Base-by-base conservation (phyloP, 1,140 invertebrate species). In the Diorhabda elongata region DNA sequence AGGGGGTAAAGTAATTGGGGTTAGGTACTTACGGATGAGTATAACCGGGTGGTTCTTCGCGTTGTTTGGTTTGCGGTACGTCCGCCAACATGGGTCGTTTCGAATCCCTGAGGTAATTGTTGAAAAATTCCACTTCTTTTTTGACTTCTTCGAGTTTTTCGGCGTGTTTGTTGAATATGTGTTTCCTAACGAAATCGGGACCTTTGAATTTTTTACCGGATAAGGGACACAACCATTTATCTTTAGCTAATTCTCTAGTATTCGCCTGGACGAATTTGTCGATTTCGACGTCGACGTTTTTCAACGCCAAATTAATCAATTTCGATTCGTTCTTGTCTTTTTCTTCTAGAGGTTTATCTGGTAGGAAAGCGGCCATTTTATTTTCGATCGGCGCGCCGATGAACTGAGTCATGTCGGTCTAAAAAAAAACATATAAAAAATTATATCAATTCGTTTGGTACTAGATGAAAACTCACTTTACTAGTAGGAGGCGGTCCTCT, bases 131-230 rank as follows among this genome's bases (percentile, higher is more conserved):
- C 59, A 96, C 96, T 84, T 99, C 97, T 76, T 96, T 95, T 72
- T 93, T 93, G 0, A 98, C 97, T 83, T 99, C 96, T 11, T 98
- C 94, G 41, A 99, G 90, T 83, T 98, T 98, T 75, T 99, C 98
- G 0, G 82, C 89, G 79, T 99, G 97, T 78, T 99, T 99, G 80
- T 98, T 98, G 73, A 96, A 93, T 58, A 99, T 98, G 80, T 99
- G 98, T 80, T 99, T 99, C 45, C 95, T 89, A 8, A 99, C 97
- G 83, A 98, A 99, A 78, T 99, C 97, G 0, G 98, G 96, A 0
- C 97, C 98, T 82, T 99, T 99, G 82, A 99, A 99, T 80, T 99
- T 99, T 80, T 99, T 99, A 0, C 97, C 97, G 69, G 96, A 98
- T 0, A 99, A 84, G 0, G 98, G 97, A 85, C 98, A 99, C 42